phyloP scores from a whole-genome alignment of 2,797 vertebrate genomes.

The Pipistrellus nathusii region DNA sequence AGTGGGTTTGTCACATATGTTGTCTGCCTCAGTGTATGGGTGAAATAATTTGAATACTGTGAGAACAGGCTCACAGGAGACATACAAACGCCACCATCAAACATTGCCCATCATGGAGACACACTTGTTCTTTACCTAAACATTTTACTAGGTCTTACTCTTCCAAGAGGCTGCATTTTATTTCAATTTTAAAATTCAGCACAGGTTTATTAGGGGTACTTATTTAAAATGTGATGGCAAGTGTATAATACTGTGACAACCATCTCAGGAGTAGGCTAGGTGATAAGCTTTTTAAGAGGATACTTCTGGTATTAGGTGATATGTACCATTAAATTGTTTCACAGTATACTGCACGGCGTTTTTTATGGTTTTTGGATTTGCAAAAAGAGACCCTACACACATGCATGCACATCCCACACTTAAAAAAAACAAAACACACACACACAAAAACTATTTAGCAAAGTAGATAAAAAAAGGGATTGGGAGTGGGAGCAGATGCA shows the following conservation, averaged over 20 bases:
- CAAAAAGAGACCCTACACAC: neutral
- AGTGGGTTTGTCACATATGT: neutral
- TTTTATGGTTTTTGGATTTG: neutral
- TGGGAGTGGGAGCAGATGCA: accelerated
- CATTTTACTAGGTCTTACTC: neutral
- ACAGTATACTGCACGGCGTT: neutral
- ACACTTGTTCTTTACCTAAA: neutral
- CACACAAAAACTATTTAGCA: neutral
- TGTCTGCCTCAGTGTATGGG: neutral
- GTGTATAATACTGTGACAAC: neutral
- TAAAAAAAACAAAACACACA: no score
- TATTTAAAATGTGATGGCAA: neutral
- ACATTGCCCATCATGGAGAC: neutral
- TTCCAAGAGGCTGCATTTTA: neutral
- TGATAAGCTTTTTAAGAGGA: neutral
- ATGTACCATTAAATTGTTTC: neutral
- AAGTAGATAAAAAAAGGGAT: neutral
- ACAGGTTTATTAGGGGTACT: neutral
- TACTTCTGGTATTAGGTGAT: neutral
- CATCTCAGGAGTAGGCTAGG: neutral
- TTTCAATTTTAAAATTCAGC: neutral
- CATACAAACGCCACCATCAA: neutral
- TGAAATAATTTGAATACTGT: neutral
- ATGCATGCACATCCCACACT: neutral
- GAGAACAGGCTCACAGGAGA: neutral